Evolutionary conservation across 2,797 vertebrate species (phyloP), one percentile per base, ranked within the genome.

Genomic region (Oreortyx pictus): DNA sequence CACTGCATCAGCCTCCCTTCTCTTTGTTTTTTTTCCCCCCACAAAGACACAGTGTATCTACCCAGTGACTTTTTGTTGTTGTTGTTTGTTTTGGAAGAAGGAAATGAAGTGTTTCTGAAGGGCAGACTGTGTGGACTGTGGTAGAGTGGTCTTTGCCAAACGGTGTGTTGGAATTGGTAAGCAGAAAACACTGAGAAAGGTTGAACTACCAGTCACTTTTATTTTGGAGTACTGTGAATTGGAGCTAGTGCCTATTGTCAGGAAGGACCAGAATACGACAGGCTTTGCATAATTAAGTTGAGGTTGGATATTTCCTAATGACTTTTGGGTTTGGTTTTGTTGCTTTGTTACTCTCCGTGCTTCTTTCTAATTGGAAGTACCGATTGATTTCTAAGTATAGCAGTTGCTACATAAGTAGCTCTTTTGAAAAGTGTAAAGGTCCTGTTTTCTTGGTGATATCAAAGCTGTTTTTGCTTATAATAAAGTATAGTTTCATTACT

Each of bases 401-500:
- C 33, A 59, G 39, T 90, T 93, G 77, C 64, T 93, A 86, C 15
- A 1, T 59, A 72, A 67, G 39, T 92, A 86, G 78, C 50, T 94
- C 75, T 72, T 89, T 86, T 37, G 37, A 57, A 49, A 72, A 88
- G 35, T 72, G 11, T 78, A 12, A 82, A 77, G 87, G 60, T 81
- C 67, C 14, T 84, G 57, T 37, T 93, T 91, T 95, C 85, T 73
- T 76, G 43, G 57, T 86, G 73, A 84, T 56, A 62, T 20, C 79
- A 92, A 92, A 93, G 59, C 85, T 95, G 68, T 1, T 88, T 94
- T 95, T 94, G 81, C 94, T 87, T 90, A 86, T 81, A 97, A 97
- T 97, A 97, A 97, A 97, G 66, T 81, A 66, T 23, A 75, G 39
- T 92, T 96, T 95, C 76, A 86, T 91, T 96, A 85, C 37, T 87